phyloP scores from a whole-genome alignment of 2,797 vertebrate species.

The Molossus alvarezi region DNA sequence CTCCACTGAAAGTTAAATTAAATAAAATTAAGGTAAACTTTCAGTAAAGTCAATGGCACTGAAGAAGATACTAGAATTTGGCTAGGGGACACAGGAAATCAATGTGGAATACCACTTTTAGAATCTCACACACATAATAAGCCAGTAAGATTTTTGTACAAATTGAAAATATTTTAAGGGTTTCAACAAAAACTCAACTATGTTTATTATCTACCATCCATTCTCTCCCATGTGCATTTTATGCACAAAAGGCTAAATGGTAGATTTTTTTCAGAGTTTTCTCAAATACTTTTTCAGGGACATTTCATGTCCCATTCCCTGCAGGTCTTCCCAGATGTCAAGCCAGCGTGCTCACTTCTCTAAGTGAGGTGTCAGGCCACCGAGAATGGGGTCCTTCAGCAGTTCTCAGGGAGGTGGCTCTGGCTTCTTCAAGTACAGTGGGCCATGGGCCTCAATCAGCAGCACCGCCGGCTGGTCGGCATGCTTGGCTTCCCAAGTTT shows the following conservation, averaged over 20 bases:
- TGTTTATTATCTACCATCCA: not conserved
- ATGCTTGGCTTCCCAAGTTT: constrained; percentile 93
- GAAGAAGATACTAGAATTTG: constrained; percentile 64
- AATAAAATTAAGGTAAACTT: constrained; percentile 71
- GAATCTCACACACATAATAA: not conserved
- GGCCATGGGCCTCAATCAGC: constrained; percentile 90
- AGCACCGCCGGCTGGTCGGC: constrained; percentile 93
- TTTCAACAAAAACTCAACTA: constrained; percentile 50
- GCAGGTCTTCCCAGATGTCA: constrained; percentile 71
- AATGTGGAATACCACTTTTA: constrained; percentile 8
- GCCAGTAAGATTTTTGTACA: constrained; percentile 7
- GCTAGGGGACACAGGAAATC: constrained; percentile 68
- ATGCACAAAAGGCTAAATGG: not conserved
- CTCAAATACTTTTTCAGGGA: constrained; percentile 81
- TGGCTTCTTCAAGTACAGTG: constrained; percentile 82
- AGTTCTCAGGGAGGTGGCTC: constrained; percentile 67
- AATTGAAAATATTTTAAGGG: constrained; percentile 28
- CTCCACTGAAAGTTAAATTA: not conserved
- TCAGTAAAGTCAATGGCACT: constrained; percentile 73
- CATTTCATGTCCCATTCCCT: constrained; percentile 73
- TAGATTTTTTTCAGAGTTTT: constrained; percentile 81
- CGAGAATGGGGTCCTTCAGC: constrained; percentile 70
- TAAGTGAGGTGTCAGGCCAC: constrained; percentile 69
- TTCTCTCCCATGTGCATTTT: not conserved
- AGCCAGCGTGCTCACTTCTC: constrained; percentile 76